Conservation (phyloP, 2,797 vertebrate genomes). For the Melanotaenia boesemani region DNA sequence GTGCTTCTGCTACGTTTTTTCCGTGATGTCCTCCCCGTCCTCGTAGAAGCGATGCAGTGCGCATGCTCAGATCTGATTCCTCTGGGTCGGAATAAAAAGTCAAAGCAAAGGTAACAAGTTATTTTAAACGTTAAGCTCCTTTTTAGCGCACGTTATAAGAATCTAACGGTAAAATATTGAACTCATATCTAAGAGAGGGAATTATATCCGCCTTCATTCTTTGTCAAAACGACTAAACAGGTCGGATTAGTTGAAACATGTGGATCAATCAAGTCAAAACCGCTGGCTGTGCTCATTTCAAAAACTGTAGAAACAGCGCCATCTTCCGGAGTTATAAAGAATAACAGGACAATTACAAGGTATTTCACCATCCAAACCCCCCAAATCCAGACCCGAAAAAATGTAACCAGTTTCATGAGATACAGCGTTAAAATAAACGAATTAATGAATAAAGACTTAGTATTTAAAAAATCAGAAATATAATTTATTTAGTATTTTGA, state of each 20-base stretch:
- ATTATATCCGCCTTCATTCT: too few species aligned
- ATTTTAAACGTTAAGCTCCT: background rate
- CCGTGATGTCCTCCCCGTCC: conserved; percentile 84
- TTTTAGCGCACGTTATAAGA: background rate
- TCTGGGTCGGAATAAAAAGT: conserved; percentile 63
- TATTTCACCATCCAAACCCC: conserved; percentile 64
- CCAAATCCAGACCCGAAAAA: background rate
- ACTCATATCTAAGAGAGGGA: too few species aligned
- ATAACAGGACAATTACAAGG: conserved; percentile 39
- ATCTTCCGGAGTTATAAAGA: conserved; percentile 28
- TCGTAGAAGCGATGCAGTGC: conserved; percentile 78
- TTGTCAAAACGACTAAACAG: background rate
- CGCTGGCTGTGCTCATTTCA: conserved; percentile 41
- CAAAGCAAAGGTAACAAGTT: conserved; percentile 57
- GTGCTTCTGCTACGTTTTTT: conserved; percentile 76
- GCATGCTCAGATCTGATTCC: conserved; percentile 77
- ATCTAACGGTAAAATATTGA: background rate
- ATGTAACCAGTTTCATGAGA: background rate
- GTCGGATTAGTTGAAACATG: conserved; percentile 39
- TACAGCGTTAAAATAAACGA: background rate
- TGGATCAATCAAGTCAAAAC: conserved; percentile 55
- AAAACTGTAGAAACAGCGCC: conserved; percentile 57
- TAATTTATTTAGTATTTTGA: too few species aligned
- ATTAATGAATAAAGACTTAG: background rate
- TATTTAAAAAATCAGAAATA: background rate